These are phyloP conservation scores for Myotis findleyi DNA, from an alignment of 2,797 vertebrate species.

Conservation along the genomic window DNA sequence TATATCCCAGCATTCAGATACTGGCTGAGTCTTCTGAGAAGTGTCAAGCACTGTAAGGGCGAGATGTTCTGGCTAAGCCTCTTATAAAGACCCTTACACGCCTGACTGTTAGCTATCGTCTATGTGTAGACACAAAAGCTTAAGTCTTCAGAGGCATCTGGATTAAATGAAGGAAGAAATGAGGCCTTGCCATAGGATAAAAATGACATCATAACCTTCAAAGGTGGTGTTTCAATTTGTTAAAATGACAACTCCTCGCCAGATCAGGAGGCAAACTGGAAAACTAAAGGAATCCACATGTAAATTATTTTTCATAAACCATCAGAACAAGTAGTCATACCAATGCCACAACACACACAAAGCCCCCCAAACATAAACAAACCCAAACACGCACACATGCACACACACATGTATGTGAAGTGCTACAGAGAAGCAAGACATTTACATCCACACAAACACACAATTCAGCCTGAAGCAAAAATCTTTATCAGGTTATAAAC, in stretches of 20 bases:
- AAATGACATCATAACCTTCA: constrained; percentile 54
- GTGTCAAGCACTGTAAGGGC: background rate
- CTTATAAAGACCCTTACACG: constrained; percentile 10
- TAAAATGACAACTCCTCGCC: constrained; percentile 22
- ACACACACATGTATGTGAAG: background rate
- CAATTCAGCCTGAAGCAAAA: constrained; percentile 51
- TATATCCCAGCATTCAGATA: background rate
- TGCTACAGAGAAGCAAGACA: background rate
- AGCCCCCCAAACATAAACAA: background rate
- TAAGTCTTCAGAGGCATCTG: constrained; percentile 48
- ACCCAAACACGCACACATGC: background rate
- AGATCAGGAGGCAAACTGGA: constrained; percentile 21
- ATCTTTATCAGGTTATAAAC: constrained; percentile 25
- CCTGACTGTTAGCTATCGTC: background rate
- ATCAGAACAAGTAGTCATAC: background rate
- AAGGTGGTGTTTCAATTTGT: constrained; percentile 35
- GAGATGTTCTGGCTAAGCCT: background rate
- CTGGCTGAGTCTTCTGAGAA: background rate
- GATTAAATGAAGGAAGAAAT: constrained; percentile 63
- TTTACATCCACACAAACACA: background rate
- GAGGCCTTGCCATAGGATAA: background rate
- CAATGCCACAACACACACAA: background rate
- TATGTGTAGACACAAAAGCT: background rate
- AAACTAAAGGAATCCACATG: background rate
- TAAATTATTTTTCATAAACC: background rate